Evolutionary conservation across 2,113 vertebrate genomes (phyloP), one percentile per base, ranked within the genome.

Genomic region (Caloenas nicobarica): DNA sequence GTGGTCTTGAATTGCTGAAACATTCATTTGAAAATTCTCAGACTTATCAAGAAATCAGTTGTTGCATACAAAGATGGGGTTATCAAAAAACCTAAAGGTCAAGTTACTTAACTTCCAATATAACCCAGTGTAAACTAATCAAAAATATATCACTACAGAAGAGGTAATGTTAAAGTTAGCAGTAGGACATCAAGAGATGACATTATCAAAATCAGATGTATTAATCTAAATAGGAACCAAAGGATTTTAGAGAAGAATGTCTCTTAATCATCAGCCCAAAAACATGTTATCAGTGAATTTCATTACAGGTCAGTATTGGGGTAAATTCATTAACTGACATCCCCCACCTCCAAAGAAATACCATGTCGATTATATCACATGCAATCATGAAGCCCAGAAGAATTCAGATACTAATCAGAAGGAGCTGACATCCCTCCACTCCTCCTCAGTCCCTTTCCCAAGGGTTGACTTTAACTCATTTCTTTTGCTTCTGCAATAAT

Each of bases 151-250:
- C 18, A 36, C 24, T 44, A 57, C 2, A 62, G 34, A 81, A 81
- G 34, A 46, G 0, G 0, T 16, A 28, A 44, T 13, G 5, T 25
- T 61, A 64, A 53, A 50, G 11, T 21, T 71, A 50, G 12, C 34
- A 61, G 9, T 25, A 78, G 6, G 18, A 72, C 14, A 44, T 53
- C 61, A 79, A 76, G 31, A 82, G 8, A 16, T 28, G 1, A 69
- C 21, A 48, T 71, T 53, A 87, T 36, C 58, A 82, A 86, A 56
- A 71, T 69, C 29, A 91, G 16, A 44, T 28, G 1, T n/a, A 87
- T 56, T 82, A 74, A 81, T 64, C 44, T 61, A 62, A 5, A 72
- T 9, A 76, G 17, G 18, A 76, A 77, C 2, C 28, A 62, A 89
- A 85, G 11, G 1, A 61, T 57, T 92, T 77, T 36, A 68, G 28